Conservation (phyloP, 2,888 invertebrate species). For the Trissolcus brochymenae region DNA sequence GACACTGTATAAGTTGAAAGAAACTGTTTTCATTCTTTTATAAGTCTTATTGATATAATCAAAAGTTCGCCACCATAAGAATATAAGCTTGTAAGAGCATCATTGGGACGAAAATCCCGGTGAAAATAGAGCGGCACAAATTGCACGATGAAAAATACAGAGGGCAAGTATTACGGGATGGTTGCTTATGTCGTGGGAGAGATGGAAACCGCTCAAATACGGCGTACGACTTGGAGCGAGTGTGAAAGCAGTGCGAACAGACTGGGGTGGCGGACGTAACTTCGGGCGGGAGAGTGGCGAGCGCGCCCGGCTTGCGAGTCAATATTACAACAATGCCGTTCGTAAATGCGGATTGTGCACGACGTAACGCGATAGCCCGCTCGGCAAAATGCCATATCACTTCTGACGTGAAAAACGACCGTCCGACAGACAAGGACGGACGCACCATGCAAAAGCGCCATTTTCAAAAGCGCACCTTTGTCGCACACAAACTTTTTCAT, state of each 20-base stretch:
- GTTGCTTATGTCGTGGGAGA: conserved; percentile 33
- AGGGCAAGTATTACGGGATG: conserved; percentile 26
- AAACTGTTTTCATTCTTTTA: not conserved
- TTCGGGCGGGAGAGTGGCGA: conserved; percentile 27
- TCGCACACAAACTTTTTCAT: conserved; percentile 20
- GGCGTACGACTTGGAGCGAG: conserved; percentile 51
- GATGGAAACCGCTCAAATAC: conserved; percentile 55
- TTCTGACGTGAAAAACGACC: conserved; percentile 23
- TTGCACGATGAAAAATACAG: conserved; percentile 28
- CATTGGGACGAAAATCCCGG: not conserved
- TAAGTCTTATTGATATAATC: no score
- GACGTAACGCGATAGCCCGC: conserved; percentile 51
- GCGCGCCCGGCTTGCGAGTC: conserved; percentile 58
- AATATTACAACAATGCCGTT: conserved; percentile 57
- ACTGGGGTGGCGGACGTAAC: conserved; percentile 60
- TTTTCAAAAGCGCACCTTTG: conserved; percentile 40
- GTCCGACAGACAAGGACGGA: conserved; percentile 16
- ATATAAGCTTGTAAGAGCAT: conserved; percentile 3
- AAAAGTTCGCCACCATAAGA: no score
- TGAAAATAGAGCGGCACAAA: conserved; percentile 22
- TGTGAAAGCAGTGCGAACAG: conserved; percentile 64
- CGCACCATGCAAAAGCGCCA: conserved; percentile 36
- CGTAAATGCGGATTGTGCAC: conserved; percentile 53
- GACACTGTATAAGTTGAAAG: not conserved
- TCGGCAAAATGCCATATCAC: conserved; percentile 53